These are phyloP conservation scores for Papilio protenor DNA, from an alignment of 2,888 invertebrate species.

Conservation along the genomic window DNA sequence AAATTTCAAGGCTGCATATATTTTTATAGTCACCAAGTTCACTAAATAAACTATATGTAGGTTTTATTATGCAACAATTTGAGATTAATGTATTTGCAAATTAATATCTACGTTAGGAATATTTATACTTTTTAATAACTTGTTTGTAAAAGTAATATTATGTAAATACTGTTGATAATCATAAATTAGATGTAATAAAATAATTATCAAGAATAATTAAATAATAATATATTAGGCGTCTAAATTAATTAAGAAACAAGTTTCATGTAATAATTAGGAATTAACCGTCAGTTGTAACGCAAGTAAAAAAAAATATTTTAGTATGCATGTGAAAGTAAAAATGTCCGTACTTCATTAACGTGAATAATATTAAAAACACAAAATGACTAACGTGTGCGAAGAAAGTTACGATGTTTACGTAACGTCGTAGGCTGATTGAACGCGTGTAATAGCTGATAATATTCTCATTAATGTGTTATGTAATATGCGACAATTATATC, in stretches of 20 bases:
- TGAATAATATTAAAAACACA: constrained; percentile 33
- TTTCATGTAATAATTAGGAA: constrained; percentile 5
- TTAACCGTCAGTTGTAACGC: not conserved
- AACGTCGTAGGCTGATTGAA: constrained; percentile 40
- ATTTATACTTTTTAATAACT: not conserved
- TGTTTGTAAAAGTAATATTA: not conserved
- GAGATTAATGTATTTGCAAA: not conserved
- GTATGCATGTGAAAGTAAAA: constrained; percentile 30
- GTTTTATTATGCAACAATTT: not conserved
- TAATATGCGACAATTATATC: constrained; percentile 23
- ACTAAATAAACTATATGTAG: not conserved
- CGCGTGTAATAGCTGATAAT: constrained; percentile 27
- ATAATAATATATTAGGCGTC: not conserved
- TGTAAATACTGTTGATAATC: not conserved
- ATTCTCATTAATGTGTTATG: constrained; percentile 30
- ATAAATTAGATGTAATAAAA: not conserved
- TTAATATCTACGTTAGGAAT: not conserved
- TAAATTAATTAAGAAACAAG: not conserved
- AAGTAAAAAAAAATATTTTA: not conserved
- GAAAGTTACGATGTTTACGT: constrained; percentile 41
- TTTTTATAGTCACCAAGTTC: not conserved
- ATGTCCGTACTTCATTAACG: constrained; percentile 23
- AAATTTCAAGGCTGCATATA: constrained; percentile 6
- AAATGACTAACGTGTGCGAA: constrained; percentile 30
- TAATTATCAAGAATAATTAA: not conserved